These are phyloP conservation scores for Xestobium rufovillosum DNA, from an alignment of 2,888 invertebrate species.

Conservation along the genomic window DNA sequence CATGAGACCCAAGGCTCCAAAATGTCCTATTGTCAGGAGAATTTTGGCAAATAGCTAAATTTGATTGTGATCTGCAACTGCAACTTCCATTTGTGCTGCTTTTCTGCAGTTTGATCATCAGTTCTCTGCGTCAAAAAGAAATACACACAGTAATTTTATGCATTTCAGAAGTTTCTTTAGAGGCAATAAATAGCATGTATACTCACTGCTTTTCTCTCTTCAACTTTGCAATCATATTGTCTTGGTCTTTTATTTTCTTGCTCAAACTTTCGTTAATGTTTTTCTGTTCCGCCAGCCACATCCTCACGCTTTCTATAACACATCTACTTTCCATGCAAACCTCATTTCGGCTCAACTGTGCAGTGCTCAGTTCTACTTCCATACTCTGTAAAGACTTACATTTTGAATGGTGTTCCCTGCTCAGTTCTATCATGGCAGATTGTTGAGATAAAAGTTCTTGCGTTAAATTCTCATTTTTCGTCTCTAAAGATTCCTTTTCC, in stretches of 20 bases:
- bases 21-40: too few relatives aligned
- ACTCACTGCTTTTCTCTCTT: conserved; percentile 31
- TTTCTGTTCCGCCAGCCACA: conserved; percentile 40
- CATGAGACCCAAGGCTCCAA: conserved; percentile 2
- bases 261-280: conserved; percentile 33
- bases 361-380: conserved; percentile 34
- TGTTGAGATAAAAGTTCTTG: conserved; percentile 32
- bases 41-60: too few relatives aligned
- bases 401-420: conserved; percentile 31
- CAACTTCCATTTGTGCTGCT: too few relatives aligned
- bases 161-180: too few relatives aligned
- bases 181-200: too few relatives aligned
- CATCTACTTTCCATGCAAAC: conserved; percentile 38
- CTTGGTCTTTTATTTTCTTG: conserved; percentile 28
- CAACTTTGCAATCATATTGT: conserved; percentile 29
- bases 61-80: too few relatives aligned
- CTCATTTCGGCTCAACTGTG: conserved; percentile 34
- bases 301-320: conserved; percentile 36
- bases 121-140: too few relatives aligned
- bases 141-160: too few relatives aligned
- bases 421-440: conserved; percentile 23
- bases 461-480: conserved; percentile 32
- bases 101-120: too few relatives aligned
- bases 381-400: conserved; percentile 31
- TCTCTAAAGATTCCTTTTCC: conserved; percentile 32